Evolutionary conservation across 2,888 invertebrate genomes (phyloP).

Genomic region (Catocala nupta): DNA sequence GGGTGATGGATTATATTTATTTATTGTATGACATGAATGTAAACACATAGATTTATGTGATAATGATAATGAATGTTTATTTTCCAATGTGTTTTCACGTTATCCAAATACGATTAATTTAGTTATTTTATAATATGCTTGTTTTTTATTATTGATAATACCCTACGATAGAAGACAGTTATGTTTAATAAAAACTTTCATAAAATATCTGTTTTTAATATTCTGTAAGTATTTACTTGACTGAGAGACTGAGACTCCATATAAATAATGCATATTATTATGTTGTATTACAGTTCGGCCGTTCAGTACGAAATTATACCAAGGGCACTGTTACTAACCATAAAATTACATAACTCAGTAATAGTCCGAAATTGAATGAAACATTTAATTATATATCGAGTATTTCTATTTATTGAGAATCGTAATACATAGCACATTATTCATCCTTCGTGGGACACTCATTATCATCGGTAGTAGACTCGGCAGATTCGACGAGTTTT

Average conservation of each 20-base stretch:
- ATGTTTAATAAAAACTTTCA: constrained; percentile 54
- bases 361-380: too few relatives aligned
- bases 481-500: background rate
- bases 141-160: constrained; percentile 21
- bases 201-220: background rate
- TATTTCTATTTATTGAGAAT: too few relatives aligned
- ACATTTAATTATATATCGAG: too few relatives aligned
- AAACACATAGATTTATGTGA: constrained; percentile 17
- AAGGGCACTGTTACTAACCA: too few relatives aligned
- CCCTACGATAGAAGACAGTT: constrained; percentile 43
- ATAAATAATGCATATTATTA: too few relatives aligned
- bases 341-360: too few relatives aligned
- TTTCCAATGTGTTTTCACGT: constrained; percentile 29
- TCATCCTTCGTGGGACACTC: background rate
- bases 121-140: constrained; percentile 28
- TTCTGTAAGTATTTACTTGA: background rate
- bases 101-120: constrained; percentile 31
- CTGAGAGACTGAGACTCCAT: too few relatives aligned
- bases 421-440: background rate
- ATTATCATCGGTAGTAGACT: too few relatives aligned
- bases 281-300: too few relatives aligned
- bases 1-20: constrained; percentile 67
- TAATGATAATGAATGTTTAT: constrained; percentile 16
- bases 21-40: constrained; percentile 52
- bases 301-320: too few relatives aligned